Base-by-base conservation (phyloP, 2,113 vertebrate species). In the Felis catus region DNA sequence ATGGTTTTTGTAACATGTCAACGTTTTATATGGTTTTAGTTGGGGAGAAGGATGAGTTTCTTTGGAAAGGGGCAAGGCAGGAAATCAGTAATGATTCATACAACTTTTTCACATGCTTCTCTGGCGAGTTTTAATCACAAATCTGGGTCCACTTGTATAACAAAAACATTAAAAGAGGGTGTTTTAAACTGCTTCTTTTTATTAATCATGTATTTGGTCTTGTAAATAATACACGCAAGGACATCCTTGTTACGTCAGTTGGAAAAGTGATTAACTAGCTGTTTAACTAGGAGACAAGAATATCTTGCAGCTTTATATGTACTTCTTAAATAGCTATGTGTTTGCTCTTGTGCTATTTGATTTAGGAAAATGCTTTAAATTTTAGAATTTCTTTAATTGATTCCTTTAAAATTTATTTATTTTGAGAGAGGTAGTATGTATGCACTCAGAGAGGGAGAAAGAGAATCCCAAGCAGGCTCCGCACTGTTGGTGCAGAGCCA, bases 141-240 rank as follows among this genome's bases (percentile, higher is more conserved):
- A 99, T 97, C 98, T 98, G 97, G 98, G 92, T 94, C 98, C 97
- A 97, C 98, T 98, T 99, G 95, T 97, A 68, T 98, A 99, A 98
- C 92, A 98, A 97, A 98, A 99, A 98, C 97, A 99, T 98, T 97
- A 97, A 96, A 96, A 94, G 97, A 97, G 94, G 97, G 98, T 98
- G 97, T 98, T 99, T 98, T 97, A 97, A 97, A 73, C 86, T 98
- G 76, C 55, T 82, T 98, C 96, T 96, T 98, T 98, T 98, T 98
- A 98, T 98, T 99, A 99, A 99, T 98, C 98, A 98, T 96, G 97
- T 97, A 98, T 98, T 96, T 96, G 93, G 93, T 98, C 97, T 98
- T 98, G 98, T 98, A 99, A 99, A 99, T 98, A 99, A 98, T 98
- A 96, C 98, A 98, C 16, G 80, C 97, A 98, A 98, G 97, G 83